Evolutionary conservation across 2,797 vertebrate species (phyloP), one percentile per base, ranked within the genome.

Genomic region (Capromys pilorides): DNA sequence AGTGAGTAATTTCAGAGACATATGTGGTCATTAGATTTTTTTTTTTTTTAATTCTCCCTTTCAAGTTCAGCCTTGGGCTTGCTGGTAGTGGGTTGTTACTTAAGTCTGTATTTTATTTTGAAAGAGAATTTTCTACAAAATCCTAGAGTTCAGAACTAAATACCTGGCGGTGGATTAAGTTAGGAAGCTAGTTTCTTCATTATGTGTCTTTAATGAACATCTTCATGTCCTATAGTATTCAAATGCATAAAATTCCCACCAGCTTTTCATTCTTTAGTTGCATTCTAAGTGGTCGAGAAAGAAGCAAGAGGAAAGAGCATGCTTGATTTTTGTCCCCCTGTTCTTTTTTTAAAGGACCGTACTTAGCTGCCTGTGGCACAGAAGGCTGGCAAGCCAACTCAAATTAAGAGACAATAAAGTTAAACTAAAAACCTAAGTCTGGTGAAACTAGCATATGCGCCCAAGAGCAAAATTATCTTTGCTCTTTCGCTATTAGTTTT

Each of bases 371-470:
- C 87, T 73, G 67, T 90, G 22, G 83, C 94, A 80, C 8, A 4
- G 88, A 96, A 92, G 88, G 85, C 92, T 62, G 86, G 33, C 24
- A 87, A 94, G 96, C 19, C 33, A 2, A 90, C 85, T 73, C 66
- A 59, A 95, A 97, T 93, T 81, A 94, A 61, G 86, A 96, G 64
- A 94, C 84, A 94, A 96, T 95, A 91, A 94, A 96, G 96, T 97
- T 97, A 62, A 91, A 85, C 87, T 93, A 59, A 91, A 89, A 88
- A 95, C 31, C 86, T 22, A 14, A 66, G 86, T 82, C 86, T 73
- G 67, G 45, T 59, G 51, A 91, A 96, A 89, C 91, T 90, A 94
- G 57, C 79, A 85, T 90, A 81, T 61, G 39, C 0, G 24, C 57
- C 83, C 96, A 54, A 49, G 69, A 86, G 66, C 61, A 95, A 93